Evolutionary conservation across 2,888 invertebrate species (phyloP), one percentile per base, ranked within the genome.

Genomic region (Spodoptera littoralis): DNA sequence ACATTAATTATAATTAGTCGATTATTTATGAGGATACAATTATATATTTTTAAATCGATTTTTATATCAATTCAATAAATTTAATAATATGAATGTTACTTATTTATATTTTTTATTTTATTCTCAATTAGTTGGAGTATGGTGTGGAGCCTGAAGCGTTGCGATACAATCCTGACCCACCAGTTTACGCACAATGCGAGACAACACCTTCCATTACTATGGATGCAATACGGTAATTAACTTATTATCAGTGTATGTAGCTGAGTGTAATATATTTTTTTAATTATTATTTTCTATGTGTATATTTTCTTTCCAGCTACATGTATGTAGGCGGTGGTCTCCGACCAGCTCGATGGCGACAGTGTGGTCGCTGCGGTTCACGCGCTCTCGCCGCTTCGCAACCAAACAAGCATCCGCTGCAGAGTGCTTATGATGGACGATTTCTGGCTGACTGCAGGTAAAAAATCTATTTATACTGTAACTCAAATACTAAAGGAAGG

Each of bases 131-230:
- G 96, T 95, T 98, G 82, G 97, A 97, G 77, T 98, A 97, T 84
- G 96, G 97, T 49, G 95, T 95, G 8, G 98, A 98, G 86, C 98
- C 99, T 0, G 97, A 98, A 73, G 96, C 96, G 69, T 90, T 98
- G 58, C 95, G 96, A 42, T 96, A 96, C 83, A 94, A 95, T 46
- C 96, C 96, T 11, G 96, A 96, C 70, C 93, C 96, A 13, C 96
- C 95, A 50, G 92, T 96, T 42, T 87, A 88, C 70, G 89, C 89
- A 11, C 95, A 96, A 61, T 96, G 97, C 82, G 97, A 97, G 69
- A 86, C 86, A 2, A 85, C 90, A 1, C 92, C 94, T 0, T 82
- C 92, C 0, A 70, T 80, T 2, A 95, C 96, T n/a, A 96, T 96
- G 93, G 95, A 93, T 83, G 94, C 83, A 82, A 96, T 86, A 95